Base-by-base conservation (phyloP, 2,888 invertebrate species). In the Gastracanthus pulcherrimus region DNA sequence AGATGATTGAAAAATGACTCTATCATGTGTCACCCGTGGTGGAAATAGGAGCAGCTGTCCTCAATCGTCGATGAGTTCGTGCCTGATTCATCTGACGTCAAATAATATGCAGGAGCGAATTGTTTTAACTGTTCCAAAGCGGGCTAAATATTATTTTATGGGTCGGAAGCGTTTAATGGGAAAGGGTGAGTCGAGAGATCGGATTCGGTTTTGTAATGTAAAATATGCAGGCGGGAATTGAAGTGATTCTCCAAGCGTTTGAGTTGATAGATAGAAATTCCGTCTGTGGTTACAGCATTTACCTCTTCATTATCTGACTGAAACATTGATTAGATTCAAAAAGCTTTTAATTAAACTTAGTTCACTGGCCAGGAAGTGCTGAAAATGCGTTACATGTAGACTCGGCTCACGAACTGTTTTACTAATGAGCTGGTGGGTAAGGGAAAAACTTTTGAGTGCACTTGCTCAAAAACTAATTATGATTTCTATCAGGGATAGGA, bases 261-360 rank as follows among this genome's bases (percentile, higher is more conserved):
- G 66, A 62, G 16, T 23, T 38, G 41, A 66, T 38, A 16, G 5
- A 34, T 19, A 3, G 38, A 38, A 66, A 38, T n/a, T 38, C 9
- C 13, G 31, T 48, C 5, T 16, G 55, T n/a, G 51, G 36, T 5
- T 36, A 36, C 55, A 26, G 19, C 19, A 34, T 55, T 58, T 58
- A 58, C 13, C 23, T 9, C 45, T 74, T 74, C 16, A 34, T 64
- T 74, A 64, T 74, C 62, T 23, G 48, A 3, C 23, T 34, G n/a
- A n/a, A 75, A 26, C 64, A 64, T 51, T 64, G 36, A 75, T 64
- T 75, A 75, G 13, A 51, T n/a, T 38, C 38, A 13, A 60, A 62
- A 19, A 34, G 45, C n/a, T 31, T 51, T 75, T 75, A 75, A 75
- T 75, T 75, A 51, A 75, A 51, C 41, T 62, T 64, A 48, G 9